These are phyloP conservation scores for Zhuqinia jingwanae DNA, from an alignment of 2,888 invertebrate genomes.

Conservation along the genomic window DNA sequence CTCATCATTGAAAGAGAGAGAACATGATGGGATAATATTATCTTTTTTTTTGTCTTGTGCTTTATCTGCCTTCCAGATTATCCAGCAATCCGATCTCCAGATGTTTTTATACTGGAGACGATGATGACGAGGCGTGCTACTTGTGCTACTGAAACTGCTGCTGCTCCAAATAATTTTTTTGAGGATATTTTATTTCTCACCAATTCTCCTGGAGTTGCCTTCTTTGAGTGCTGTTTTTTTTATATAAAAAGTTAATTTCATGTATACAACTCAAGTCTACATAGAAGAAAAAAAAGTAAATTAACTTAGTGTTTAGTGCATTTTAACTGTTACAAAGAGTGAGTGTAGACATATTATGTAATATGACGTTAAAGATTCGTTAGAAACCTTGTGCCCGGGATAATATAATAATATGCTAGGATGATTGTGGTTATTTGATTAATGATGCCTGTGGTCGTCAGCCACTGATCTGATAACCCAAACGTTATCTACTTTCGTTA, in stretches of 20 bases:
- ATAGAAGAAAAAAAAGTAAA: no score
- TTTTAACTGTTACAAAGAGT: no score
- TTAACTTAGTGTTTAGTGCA: no score
- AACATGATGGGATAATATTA: conserved; percentile 51
- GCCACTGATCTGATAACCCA: no score
- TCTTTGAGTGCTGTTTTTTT: conserved; percentile 21
- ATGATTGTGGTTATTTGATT: no score
- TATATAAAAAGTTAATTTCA: not conserved
- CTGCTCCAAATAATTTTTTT: conserved; percentile 33
- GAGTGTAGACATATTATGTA: no score
- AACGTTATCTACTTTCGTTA: no score
- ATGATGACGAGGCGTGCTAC: conserved; percentile 15
- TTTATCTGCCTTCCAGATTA: conserved; percentile 47
- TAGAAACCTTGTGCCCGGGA: no score
- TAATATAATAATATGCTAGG: no score
- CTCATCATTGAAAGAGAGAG: conserved; percentile 8
- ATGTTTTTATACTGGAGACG: conserved; percentile 27
- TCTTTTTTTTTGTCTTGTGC: conserved; percentile 25
- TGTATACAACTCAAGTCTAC: not conserved
- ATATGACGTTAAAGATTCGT: no score
- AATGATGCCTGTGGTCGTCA: no score
- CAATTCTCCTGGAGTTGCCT: conserved; percentile 17
- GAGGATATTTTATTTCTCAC: not conserved
- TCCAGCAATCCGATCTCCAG: conserved; percentile 41
- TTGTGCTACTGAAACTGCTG: conserved; percentile 30